Evolutionary conservation across 1,140 invertebrate species (phyloP), one percentile per base, ranked within the genome.

Genomic region (Neocloeon triangulifer): DNA sequence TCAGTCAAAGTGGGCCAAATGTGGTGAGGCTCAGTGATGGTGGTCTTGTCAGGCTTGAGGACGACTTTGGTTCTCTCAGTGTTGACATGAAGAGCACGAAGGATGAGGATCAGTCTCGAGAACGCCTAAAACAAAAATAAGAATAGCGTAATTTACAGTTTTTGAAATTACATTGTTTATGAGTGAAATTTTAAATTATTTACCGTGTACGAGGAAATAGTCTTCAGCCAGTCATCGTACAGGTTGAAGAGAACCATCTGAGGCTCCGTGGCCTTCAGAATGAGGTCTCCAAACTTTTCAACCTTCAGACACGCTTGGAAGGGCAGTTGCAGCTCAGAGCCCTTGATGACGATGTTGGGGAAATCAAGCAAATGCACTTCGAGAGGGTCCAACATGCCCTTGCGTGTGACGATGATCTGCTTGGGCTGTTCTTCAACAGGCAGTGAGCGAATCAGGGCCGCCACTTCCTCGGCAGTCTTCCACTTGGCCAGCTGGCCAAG

Each of bases 381-480:
- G 23, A 98, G 67, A 1, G 94, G 94, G 69, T 98, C 94, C 61
- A 97, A 79, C 89, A 95, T 96, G 51, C 89, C 91, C 49, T 98
- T 99, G 47, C 95, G 66, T 0, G 95, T 99, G 10, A 98, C 94
- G 55, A 99, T 98, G 49, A 99, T 98, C 56, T 98, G 94, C 53
- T 97, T 96, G 0, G 95, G 94, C 52, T 99, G 94, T 64, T 99
- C 95, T 62, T 99, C 95, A 8, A 99, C 94, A 0, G 94, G 95
- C 22, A 99, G 52, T 0, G 95, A 99, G 29, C 95, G 69, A 72
- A 99, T 99, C 30, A 99, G 58, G 27, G 95, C 94, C 4, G 95
- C 95, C 10, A 99, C 95, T 80, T 99, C 95, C 61, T 99, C 95
- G 30, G 95, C 95, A 5, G 92, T 97, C 58, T 98, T 99, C 94